These are phyloP conservation scores for Theristicus caerulescens DNA, from an alignment of 2,113 vertebrate species.

Conservation along the genomic window DNA sequence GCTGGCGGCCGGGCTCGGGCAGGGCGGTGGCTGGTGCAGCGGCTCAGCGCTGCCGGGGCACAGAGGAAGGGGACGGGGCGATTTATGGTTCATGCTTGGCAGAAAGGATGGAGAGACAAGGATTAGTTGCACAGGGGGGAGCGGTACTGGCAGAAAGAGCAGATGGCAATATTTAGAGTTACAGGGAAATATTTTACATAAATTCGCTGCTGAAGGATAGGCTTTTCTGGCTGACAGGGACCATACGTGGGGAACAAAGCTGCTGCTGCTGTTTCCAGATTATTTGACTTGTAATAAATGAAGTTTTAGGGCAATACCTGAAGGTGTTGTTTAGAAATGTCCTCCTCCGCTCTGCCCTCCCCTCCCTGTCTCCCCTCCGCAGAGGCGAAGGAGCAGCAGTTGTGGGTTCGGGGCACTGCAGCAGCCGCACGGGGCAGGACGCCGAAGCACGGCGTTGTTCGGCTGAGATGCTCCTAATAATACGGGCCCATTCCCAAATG, in stretches of 20 bases:
- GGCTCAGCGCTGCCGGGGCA: rapidly evolving
- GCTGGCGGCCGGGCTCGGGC: background rate
- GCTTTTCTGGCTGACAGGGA: background rate
- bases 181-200: background rate
- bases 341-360: background rate
- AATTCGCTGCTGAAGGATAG: background rate
- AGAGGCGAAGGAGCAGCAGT: background rate
- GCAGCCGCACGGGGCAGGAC: too few relatives aligned
- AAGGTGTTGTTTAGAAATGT: background rate
- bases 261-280: background rate
- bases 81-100: background rate
- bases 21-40: background rate
- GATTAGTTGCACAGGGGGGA: background rate
- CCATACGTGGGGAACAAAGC: background rate
- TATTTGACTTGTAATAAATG: background rate
- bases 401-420: background rate
- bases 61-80: rapidly evolving
- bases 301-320: background rate
- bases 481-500: background rate
- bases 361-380: background rate
- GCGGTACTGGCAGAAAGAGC: background rate
- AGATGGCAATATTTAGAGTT: background rate
- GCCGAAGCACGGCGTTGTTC: rapidly evolving
- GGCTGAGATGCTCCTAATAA: background rate
- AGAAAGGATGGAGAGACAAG: background rate